phyloP scores from a whole-genome alignment of 2,888 invertebrate species.

The Calameuta filiformis region DNA sequence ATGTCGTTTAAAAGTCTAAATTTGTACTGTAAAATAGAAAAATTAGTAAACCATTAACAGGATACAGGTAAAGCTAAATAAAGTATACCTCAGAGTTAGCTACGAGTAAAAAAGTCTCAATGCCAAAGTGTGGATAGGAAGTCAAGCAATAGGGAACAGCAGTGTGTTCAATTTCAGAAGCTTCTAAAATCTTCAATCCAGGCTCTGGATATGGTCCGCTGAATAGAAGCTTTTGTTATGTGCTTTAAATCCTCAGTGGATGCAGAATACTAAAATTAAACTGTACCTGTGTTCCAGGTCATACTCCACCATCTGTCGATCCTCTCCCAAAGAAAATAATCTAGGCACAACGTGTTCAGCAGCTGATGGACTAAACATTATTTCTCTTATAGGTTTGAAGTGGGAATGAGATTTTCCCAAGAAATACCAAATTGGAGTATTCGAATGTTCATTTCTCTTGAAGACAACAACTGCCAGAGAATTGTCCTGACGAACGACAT shows the following conservation, averaged over 20 bases:
- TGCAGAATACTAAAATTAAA: not conserved
- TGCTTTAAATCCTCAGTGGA: not conserved
- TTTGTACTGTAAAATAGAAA: slow-evolving; percentile 66
- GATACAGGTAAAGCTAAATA: not conserved
- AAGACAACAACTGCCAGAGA: slow-evolving; percentile 68
- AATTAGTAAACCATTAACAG: not conserved
- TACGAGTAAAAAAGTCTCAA: slow-evolving; percentile 69
- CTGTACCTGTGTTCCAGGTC: slow-evolving; percentile 67
- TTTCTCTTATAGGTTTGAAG: slow-evolving; percentile 69
- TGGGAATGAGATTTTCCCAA: slow-evolving; percentile 74
- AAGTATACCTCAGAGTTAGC: slow-evolving; percentile 72
- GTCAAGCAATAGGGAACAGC: slow-evolving; percentile 71
- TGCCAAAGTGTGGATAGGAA: slow-evolving; percentile 65
- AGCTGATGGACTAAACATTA: slow-evolving; percentile 69
- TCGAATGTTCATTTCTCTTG: slow-evolving; percentile 52
- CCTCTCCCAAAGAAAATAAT: slow-evolving; percentile 72
- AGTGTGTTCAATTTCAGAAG: slow-evolving; percentile 74
- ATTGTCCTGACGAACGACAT: slow-evolving; percentile 65
- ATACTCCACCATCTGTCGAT: slow-evolving; percentile 72
- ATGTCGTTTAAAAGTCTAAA: slow-evolving; percentile 75
- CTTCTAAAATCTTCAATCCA: slow-evolving; percentile 51
- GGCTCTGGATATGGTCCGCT: slow-evolving; percentile 53
- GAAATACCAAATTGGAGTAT: slow-evolving; percentile 67
- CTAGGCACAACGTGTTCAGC: slow-evolving; percentile 62
- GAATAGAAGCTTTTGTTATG: not conserved